These are phyloP conservation scores for Mobula hypostoma DNA, from an alignment of 2,113 vertebrate species.

Conservation along the genomic window DNA sequence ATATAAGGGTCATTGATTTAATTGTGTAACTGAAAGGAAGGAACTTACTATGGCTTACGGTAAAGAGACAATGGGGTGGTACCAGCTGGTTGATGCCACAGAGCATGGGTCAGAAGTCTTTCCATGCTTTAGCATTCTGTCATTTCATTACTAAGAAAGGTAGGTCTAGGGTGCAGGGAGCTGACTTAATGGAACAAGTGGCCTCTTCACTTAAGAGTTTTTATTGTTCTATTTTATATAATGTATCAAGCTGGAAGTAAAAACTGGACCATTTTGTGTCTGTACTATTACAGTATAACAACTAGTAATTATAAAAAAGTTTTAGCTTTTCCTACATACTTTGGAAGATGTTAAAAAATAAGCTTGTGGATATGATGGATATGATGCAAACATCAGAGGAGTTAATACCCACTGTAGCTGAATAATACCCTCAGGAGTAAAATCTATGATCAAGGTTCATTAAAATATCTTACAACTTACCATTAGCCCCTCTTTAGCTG, in stretches of 20 bases:
- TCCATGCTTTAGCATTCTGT: no score
- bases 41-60: no score
- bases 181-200: not conserved
- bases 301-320: not conserved
- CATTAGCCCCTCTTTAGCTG: slow-evolving; percentile 87
- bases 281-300: not conserved
- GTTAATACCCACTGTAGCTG: not conserved
- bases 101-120: no score
- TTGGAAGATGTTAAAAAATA: not conserved
- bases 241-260: not conserved
- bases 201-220: not conserved
- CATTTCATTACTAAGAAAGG: no score
- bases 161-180: not conserved
- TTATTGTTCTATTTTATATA: not conserved
- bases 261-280: not conserved
- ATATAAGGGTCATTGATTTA: no score
- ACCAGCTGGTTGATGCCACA: no score
- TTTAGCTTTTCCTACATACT: not conserved
- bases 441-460: not conserved
- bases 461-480: slow-evolving; percentile 53
- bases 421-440: not conserved
- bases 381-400: not conserved
- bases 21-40: no score
- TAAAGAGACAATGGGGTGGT: no score
- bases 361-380: not conserved